Evolutionary conservation across 2,113 vertebrate genomes (phyloP).

Genomic region (Psittacula cyanocephala): DNA sequence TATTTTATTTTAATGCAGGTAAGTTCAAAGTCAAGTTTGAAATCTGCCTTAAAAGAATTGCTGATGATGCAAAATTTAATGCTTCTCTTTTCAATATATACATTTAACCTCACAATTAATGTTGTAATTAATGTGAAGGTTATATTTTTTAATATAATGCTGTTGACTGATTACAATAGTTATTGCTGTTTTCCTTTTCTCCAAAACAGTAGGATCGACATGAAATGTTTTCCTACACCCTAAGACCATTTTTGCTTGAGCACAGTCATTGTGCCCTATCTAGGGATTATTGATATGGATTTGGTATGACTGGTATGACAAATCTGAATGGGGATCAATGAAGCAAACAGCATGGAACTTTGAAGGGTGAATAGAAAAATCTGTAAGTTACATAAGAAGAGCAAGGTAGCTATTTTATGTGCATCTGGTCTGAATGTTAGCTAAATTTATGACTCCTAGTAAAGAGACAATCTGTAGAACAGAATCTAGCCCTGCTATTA

Average conservation of each 20-base stretch:
- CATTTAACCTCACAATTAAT: background rate
- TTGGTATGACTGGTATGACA: background rate
- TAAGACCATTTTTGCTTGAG: background rate
- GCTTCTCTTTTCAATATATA: background rate
- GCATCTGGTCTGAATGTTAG: background rate
- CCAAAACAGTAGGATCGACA: background rate
- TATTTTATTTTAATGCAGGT: background rate
- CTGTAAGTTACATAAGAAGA: background rate
- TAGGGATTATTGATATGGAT: background rate
- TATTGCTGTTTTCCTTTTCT: background rate
- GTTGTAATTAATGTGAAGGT: background rate
- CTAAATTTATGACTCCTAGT: background rate
- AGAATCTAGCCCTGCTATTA: background rate
- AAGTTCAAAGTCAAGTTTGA: background rate
- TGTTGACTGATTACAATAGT: background rate
- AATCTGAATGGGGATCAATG: background rate
- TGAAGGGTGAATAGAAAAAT: background rate
- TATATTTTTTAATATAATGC: background rate
- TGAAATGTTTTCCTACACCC: background rate
- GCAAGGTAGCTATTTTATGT: background rate
- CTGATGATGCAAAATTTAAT: background rate
- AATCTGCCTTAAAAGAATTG: background rate
- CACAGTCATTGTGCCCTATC: background rate
- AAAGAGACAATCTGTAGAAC: background rate
- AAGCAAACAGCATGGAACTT: background rate